Conservation (phyloP, 2,113 vertebrate species). For the Pyrgilauda ruficollis region DNA sequence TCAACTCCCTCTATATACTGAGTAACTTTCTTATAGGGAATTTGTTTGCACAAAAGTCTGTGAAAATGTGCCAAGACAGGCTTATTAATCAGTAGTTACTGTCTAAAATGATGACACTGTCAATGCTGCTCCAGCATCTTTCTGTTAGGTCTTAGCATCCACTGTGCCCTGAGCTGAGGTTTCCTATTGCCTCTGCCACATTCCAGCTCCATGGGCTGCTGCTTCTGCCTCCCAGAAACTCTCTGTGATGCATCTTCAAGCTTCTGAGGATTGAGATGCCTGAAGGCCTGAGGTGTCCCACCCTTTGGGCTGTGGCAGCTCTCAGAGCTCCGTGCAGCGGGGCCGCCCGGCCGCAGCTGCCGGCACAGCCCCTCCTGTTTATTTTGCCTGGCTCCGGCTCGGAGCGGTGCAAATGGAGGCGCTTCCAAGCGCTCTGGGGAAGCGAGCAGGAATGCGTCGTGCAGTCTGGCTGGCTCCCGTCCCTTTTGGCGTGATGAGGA, state of each 20-base stretch:
- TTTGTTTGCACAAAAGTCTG: not conserved
- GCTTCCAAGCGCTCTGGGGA: constrained; percentile 1
- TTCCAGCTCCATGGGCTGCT: not conserved
- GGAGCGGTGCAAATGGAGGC: not conserved
- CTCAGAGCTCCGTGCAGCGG: not conserved
- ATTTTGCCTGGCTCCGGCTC: not conserved
- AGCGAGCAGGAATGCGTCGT: not conserved
- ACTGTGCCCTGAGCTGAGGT: not conserved
- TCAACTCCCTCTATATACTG: not conserved
- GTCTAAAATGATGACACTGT: not conserved
- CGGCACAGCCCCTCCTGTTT: not conserved
- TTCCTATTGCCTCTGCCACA: not conserved
- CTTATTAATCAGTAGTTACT: not conserved
- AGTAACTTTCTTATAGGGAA: not conserved
- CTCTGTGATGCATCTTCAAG: not conserved
- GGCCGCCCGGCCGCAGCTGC: not conserved
- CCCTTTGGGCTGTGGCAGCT: not conserved
- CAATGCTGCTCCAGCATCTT: not conserved
- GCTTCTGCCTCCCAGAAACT: not conserved
- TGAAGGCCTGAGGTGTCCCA: not conserved
- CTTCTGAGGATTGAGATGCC: not conserved
- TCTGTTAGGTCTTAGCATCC: not conserved
- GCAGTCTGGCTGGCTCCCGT: constrained; percentile 36
- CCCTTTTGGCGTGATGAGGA: constrained; percentile 25
- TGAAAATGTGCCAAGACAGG: not conserved